Evolutionary conservation across 2,888 invertebrate species (phyloP).

Genomic region (Xylocampa areola): DNA sequence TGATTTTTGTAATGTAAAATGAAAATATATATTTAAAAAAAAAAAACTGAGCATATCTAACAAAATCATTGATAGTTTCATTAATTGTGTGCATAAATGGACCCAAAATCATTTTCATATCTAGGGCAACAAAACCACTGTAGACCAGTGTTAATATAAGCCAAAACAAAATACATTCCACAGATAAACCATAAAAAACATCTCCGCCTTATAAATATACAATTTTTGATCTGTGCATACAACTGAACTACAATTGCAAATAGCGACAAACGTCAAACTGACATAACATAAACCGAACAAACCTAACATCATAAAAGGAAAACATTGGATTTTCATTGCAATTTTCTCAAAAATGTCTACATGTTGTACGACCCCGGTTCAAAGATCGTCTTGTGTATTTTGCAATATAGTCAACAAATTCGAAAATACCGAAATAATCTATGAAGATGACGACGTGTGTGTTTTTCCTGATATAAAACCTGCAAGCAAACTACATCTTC

Average conservation of each 20-base stretch:
- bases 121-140: no score
- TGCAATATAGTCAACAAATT: constrained; percentile 92
- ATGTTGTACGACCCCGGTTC: constrained; percentile 56
- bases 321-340: constrained; percentile 15
- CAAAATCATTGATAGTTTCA: no score
- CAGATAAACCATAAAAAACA: no score
- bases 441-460: constrained; percentile 93
- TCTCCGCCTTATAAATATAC: no score
- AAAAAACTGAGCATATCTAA: no score
- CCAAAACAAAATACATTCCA: no score
- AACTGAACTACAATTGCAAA: not conserved
- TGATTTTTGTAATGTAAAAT: no score
- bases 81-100: no score
- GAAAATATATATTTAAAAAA: no score
- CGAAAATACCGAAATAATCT: constrained; percentile 90
- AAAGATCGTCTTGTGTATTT: constrained; percentile 91
- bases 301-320: constrained; percentile 13
- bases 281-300: constrained; percentile 12
- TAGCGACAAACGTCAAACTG: constrained; percentile 24
- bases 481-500: constrained; percentile 93
- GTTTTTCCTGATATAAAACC: constrained; percentile 96
- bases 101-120: no score
- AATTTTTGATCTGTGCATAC: not conserved
- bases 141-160: no score
- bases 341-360: constrained; percentile 63